These are phyloP conservation scores for Pristionchus entomophagus DNA, from an alignment of 2,888 invertebrate genomes.

Conservation along the genomic window DNA sequence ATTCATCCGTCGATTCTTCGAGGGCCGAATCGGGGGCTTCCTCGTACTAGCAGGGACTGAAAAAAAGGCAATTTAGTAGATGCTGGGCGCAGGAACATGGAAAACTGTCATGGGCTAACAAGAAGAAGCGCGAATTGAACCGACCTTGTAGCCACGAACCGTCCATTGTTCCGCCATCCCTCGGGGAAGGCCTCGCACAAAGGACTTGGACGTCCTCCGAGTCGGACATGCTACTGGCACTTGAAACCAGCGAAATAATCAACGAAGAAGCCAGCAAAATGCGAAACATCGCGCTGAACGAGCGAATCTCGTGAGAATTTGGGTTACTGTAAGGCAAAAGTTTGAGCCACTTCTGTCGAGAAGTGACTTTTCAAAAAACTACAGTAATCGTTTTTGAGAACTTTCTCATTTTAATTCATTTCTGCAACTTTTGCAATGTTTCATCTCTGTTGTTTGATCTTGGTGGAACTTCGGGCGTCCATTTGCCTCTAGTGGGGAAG, in stretches of 20 bases:
- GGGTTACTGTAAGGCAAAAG: background rate
- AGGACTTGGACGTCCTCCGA: too few species aligned
- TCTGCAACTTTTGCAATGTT: background rate
- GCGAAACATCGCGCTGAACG: background rate
- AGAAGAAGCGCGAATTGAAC: too few species aligned
- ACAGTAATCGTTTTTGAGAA: background rate
- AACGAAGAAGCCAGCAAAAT: background rate
- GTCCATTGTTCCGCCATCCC: too few species aligned
- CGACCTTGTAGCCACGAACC: too few species aligned
- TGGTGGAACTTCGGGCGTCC: background rate
- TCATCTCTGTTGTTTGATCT: background rate
- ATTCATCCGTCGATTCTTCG: too few species aligned
- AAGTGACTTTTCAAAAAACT: background rate
- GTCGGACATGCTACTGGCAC: background rate
- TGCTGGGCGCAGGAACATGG: background rate
- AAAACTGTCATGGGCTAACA: background rate
- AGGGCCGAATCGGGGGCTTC: too few species aligned
- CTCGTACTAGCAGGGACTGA: background rate
- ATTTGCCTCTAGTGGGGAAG: background rate
- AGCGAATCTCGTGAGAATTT: background rate
- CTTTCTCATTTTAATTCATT: background rate
- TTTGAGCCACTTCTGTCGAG: slow-evolving; percentile 14
- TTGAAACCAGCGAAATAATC: background rate
- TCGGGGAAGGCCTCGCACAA: too few species aligned
- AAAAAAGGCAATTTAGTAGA: background rate